These are phyloP conservation scores for roundworm (Caenorhabditis elegans) DNA, from an alignment of 1,140 invertebrate genomes.

Conservation along the genomic window DNA sequence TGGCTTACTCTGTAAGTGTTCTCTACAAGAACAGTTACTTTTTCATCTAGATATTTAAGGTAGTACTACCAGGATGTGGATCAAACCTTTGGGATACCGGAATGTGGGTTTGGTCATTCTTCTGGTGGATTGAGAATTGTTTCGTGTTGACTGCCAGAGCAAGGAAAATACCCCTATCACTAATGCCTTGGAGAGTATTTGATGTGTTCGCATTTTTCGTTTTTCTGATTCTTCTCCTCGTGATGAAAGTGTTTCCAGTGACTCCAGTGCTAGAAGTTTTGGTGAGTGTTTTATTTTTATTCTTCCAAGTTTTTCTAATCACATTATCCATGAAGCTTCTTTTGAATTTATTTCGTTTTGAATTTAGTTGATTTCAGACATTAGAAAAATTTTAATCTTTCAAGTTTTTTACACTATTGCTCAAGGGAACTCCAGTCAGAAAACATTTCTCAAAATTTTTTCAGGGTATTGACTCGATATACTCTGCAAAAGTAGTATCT, in stretches of 20 bases:
- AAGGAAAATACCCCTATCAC: conserved; percentile 38
- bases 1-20: conserved; percentile 54
- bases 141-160: conserved; percentile 51
- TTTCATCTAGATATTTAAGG: conserved; percentile 47
- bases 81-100: conserved; percentile 47
- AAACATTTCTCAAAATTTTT: not conserved
- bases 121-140: conserved; percentile 56
- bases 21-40: not conserved
- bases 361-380: too few species aligned
- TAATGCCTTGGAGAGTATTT: conserved; percentile 42
- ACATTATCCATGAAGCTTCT: too few species aligned
- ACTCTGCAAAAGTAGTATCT: conserved; percentile 47
- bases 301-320: too few species aligned
- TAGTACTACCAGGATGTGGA: conserved; percentile 58
- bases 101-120: conserved; percentile 60
- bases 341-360: too few species aligned
- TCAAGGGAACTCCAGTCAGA: too few species aligned
- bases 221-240: conserved; percentile 43
- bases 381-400: too few species aligned
- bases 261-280: not conserved
- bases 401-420: too few species aligned
- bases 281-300: conserved; percentile 17
- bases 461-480: conserved; percentile 37
- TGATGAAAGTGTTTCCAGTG: conserved; percentile 16
- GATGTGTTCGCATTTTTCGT: conserved; percentile 31